Evolutionary conservation across 1,140 invertebrate genomes (phyloP), one percentile per base, ranked within the genome.

Genomic region (Atopsyche davidsoni): DNA sequence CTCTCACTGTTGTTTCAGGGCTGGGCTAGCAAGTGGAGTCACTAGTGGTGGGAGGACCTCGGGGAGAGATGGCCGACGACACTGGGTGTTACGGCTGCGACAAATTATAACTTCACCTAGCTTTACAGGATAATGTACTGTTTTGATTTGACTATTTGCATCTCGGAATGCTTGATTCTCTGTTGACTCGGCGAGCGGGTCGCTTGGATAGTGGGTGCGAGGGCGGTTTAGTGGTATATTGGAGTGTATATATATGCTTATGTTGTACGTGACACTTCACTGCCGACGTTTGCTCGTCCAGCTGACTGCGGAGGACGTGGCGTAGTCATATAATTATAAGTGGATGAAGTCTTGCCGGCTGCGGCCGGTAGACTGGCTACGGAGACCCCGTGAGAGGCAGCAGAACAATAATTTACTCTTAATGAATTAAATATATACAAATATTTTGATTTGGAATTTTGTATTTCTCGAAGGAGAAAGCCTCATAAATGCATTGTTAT

Each of bases 231-330:
- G n/a, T n/a, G n/a, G n/a, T n/a, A n/a, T n/a, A n/a, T n/a, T n/a
- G n/a, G n/a, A n/a, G n/a, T n/a, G n/a, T n/a, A n/a, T n/a, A n/a
- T n/a, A n/a, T n/a, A n/a, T n/a, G n/a, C n/a, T n/a, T n/a, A n/a
- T n/a, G n/a, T n/a, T n/a, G n/a, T n/a, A n/a, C n/a, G n/a, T n/a
- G n/a, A n/a, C n/a, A n/a, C n/a, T 35, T 49, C 55, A 57, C 55
- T 57, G 55, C 55, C 55, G 52, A 57, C 49, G 41, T 52, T 52
- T 57, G 55, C 51, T 57, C 55, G 51, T 50, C 43, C 45, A 43
- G 39, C 14, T 42, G 25, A 32, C 39, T 13, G 13, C 11, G 22
- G 43, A 49, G 11, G 17, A 36, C 43, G 17, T 36, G 28, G 22
- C 14, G 16, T 51, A 46, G 23, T 46, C 31, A 50, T 42, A 14